phyloP scores from a whole-genome alignment of 2,797 vertebrate species.

The Sandelia bainsii region DNA sequence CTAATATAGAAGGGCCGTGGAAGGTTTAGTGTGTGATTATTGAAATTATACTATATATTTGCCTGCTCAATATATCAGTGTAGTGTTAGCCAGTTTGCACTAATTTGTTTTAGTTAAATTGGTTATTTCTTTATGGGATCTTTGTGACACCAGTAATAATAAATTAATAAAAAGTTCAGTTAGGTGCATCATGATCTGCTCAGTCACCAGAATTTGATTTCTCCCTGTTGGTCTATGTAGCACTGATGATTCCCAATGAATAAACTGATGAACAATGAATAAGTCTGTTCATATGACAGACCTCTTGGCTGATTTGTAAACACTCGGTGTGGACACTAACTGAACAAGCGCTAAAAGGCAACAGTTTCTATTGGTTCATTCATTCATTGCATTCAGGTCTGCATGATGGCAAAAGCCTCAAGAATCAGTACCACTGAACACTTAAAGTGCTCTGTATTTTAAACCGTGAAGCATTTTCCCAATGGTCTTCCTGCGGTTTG shows the following conservation, averaged over 20 bases:
- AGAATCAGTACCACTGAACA: background rate
- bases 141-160: too few relatives aligned
- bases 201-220: too few relatives aligned
- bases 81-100: too few relatives aligned
- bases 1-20: background rate
- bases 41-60: too few relatives aligned
- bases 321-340: background rate
- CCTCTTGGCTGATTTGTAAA: background rate
- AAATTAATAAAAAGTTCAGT: too few relatives aligned
- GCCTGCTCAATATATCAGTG: too few relatives aligned
- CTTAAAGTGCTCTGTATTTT: conserved; percentile 22
- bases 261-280: background rate
- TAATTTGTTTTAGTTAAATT: background rate
- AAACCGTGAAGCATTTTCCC: conserved; percentile 9
- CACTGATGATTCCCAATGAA: background rate
- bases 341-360: too few relatives aligned
- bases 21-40: background rate
- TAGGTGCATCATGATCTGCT: too few relatives aligned
- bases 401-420: background rate
- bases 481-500: conserved; percentile 9
- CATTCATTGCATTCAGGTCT: background rate
- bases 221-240: too few relatives aligned
- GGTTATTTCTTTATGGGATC: too few relatives aligned
- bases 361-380: background rate
- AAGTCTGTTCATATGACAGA: background rate